A percentile compares a stretch with the other conserved stretches of the same genome.
Conservation (phyloP, 2,888 invertebrate species). For the Xanthia togata region DNA sequence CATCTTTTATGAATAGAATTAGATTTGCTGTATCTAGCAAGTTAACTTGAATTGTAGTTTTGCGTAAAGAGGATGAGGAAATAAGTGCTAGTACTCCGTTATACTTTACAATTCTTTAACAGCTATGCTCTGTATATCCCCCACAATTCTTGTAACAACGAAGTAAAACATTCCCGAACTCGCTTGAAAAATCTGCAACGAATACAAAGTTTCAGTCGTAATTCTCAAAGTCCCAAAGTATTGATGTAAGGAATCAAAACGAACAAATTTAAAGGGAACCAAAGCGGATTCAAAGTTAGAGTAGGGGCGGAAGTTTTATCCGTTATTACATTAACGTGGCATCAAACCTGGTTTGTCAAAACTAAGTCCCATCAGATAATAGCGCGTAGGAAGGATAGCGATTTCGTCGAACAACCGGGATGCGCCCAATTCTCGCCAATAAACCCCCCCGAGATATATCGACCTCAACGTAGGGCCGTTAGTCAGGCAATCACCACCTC, state of each 20-base stretch:
- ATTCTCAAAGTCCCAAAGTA: slow-evolving; percentile 57
- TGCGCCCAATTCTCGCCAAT: slow-evolving; percentile 90
- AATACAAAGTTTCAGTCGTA: slow-evolving; percentile 52
- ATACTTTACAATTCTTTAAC: neutral
- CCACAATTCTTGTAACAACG: slow-evolving; percentile 13
- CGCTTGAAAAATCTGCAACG: slow-evolving; percentile 48
- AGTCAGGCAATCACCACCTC: slow-evolving; percentile 80
- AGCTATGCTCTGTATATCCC: neutral
- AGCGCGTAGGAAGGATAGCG: slow-evolving; percentile 87
- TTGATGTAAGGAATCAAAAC: slow-evolving; percentile 65
- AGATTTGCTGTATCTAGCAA: no score
- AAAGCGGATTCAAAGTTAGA: slow-evolving; percentile 65
- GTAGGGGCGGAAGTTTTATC: slow-evolving; percentile 76
- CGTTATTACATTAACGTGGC: slow-evolving; percentile 79
- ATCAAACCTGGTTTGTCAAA: slow-evolving; percentile 80
- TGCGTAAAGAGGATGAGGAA: neutral
- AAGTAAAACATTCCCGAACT: slow-evolving; percentile 32
- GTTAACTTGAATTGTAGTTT: neutral
- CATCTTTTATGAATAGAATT: slow-evolving; percentile 5
- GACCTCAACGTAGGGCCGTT: slow-evolving; percentile 77
- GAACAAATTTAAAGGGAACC: slow-evolving; percentile 66
- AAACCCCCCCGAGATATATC: slow-evolving; percentile 87
- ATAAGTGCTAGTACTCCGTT: neutral
- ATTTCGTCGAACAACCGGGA: slow-evolving; percentile 89
- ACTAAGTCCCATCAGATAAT: slow-evolving; percentile 84